These are phyloP conservation scores for Peromyscus eremicus DNA, from an alignment of 2,797 vertebrate species.

Conservation along the genomic window DNA sequence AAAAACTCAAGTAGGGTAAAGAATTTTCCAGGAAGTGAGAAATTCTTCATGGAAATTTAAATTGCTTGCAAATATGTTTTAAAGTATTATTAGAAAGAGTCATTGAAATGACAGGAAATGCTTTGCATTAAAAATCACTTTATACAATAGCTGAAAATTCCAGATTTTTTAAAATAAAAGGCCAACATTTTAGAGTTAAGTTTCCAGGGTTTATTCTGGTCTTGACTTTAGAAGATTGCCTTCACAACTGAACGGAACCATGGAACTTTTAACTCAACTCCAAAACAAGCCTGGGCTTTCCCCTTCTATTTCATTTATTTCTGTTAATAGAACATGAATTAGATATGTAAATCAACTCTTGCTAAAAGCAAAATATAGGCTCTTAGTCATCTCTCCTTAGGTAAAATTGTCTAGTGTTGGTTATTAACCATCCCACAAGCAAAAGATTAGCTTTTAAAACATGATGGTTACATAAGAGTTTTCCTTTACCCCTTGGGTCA, in stretches of 20 bases:
- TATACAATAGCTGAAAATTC: slow-evolving; percentile 10
- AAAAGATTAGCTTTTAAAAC: slow-evolving; percentile 79
- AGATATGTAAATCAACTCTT: slow-evolving; percentile 77
- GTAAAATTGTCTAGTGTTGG: slow-evolving; percentile 77
- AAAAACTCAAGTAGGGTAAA: slow-evolving; percentile 31
- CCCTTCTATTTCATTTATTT: slow-evolving; percentile 49
- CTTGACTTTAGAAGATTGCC: slow-evolving; percentile 38
- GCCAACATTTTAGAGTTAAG: slow-evolving; percentile 15
- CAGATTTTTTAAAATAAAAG: slow-evolving; percentile 57
- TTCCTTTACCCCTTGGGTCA: slow-evolving; percentile 74
- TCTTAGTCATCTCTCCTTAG: slow-evolving; percentile 79
- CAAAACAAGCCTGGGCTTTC: slow-evolving; percentile 43
- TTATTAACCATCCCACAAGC: slow-evolving; percentile 79
- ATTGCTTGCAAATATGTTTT: neutral
- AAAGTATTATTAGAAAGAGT: neutral
- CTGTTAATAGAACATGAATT: slow-evolving; percentile 75
- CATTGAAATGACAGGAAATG: slow-evolving; percentile 45
- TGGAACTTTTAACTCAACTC: slow-evolving; percentile 50
- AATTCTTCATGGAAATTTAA: slow-evolving; percentile 3
- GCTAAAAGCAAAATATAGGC: slow-evolving; percentile 69
- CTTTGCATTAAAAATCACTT: slow-evolving; percentile 56
- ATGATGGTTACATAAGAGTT: slow-evolving; percentile 80
- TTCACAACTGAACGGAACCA: slow-evolving; percentile 22
- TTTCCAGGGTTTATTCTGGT: neutral
- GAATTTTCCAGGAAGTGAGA: slow-evolving; percentile 57